Conservation (phyloP, 1,140 invertebrate genomes). For the Grapholita molesta region DNA sequence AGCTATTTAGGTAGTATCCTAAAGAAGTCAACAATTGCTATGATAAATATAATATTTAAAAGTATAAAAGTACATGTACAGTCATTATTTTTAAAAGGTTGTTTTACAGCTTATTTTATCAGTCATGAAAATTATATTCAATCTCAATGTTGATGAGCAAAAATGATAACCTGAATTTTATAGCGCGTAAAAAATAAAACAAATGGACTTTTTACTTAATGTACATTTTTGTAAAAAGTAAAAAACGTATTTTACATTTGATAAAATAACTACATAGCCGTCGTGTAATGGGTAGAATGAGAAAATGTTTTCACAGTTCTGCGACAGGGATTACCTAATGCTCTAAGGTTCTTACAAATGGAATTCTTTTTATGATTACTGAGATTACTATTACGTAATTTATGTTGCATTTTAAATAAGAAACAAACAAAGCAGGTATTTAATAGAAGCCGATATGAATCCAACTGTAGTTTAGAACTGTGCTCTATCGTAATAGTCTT, state of each 20-base stretch:
- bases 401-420: neutral
- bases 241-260: neutral
- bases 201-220: neutral
- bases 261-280: neutral
- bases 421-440: neutral
- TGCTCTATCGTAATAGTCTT: no score
- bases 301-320: slow-evolving; percentile 10
- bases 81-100: neutral
- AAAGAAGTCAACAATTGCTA: neutral
- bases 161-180: neutral
- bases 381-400: neutral
- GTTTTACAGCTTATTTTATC: neutral
- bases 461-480: neutral
- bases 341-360: slow-evolving; percentile 4
- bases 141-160: neutral
- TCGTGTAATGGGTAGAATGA: neutral
- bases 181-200: neutral
- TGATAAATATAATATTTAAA: no score
- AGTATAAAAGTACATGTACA: neutral
- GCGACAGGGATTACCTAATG: neutral
- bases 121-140: neutral
- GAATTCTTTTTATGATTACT: neutral
- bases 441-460: no score
- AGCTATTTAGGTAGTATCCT: neutral
- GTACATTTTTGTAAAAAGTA: neutral